phyloP scores from a whole-genome alignment of 1,140 invertebrate species.

The Hydropsyche tenuis region DNA sequence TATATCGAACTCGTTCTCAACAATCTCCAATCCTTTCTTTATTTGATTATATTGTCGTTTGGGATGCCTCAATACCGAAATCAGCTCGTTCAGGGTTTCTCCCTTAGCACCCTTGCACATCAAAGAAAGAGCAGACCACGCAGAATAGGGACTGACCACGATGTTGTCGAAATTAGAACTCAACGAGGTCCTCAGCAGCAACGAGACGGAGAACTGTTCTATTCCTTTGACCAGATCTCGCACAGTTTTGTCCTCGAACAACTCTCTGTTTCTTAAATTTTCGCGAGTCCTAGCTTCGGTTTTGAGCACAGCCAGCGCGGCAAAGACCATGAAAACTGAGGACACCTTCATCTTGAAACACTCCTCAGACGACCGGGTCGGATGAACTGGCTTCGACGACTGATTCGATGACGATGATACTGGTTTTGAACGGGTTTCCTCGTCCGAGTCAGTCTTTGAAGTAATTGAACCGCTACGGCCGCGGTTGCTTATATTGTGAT shows the following conservation, averaged over 20 bases:
- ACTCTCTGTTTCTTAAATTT: background rate
- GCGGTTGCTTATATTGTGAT: no score
- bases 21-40: background rate
- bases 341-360: background rate
- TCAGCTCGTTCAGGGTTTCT: background rate
- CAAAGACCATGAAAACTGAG: no score
- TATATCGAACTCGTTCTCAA: background rate
- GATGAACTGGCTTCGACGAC: background rate
- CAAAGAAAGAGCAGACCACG: background rate
- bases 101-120: background rate
- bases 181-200: background rate
- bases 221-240: background rate
- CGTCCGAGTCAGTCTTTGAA: no score
- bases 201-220: background rate
- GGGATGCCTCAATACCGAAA: background rate
- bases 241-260: background rate
- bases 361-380: background rate
- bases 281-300: background rate
- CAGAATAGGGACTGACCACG: constrained; percentile 10
- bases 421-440: no score
- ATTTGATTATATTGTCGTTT: background rate
- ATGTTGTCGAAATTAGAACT: background rate
- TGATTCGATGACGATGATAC: no score
- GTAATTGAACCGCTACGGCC: no score
- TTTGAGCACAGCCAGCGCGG: background rate